phyloP scores from a whole-genome alignment of 2,888 invertebrate species.

The Ypsolopha scabrella region DNA sequence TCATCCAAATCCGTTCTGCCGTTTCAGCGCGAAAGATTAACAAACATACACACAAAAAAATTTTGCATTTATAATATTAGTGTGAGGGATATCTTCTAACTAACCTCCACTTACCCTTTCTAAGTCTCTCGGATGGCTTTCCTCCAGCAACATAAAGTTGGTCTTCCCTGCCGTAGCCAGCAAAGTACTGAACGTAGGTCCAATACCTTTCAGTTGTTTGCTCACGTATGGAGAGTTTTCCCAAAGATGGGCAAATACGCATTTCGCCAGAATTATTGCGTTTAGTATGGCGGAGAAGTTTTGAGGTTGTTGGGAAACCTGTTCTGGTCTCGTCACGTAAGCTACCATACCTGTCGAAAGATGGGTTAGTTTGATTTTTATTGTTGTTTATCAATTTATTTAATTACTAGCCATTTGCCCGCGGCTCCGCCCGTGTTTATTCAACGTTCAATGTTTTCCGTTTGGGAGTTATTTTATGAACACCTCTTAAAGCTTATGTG shows the following conservation, averaged over 20 bases:
- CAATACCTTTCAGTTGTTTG: slow-evolving; percentile 79
- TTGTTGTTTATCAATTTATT: too few species aligned
- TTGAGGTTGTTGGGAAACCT: slow-evolving; percentile 28
- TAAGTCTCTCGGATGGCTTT: slow-evolving; percentile 78
- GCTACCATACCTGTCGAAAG: slow-evolving; percentile 62
- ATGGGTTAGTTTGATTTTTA: background rate
- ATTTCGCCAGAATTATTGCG: slow-evolving; percentile 74
- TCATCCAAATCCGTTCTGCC: too few species aligned
- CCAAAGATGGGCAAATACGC: slow-evolving; percentile 78
- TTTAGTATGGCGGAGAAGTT: slow-evolving; percentile 69
- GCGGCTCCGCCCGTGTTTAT: too few species aligned
- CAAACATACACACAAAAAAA: too few species aligned
- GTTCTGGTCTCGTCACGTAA: slow-evolving; percentile 56
- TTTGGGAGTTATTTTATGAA: too few species aligned
- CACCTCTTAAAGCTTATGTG: too few species aligned
- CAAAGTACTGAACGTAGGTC: slow-evolving; percentile 72
- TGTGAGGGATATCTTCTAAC: background rate
- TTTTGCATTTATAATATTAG: too few species aligned
- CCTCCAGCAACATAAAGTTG: slow-evolving; percentile 72
- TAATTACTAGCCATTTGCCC: too few species aligned
- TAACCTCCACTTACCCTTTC: slow-evolving; percentile 68
- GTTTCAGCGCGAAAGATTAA: too few species aligned
- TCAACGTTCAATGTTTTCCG: too few species aligned
- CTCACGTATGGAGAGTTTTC: slow-evolving; percentile 78
- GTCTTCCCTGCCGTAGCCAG: slow-evolving; percentile 76